phyloP scores from a whole-genome alignment of 2,113 vertebrate species.

The Dicrurus megarhynchus region DNA sequence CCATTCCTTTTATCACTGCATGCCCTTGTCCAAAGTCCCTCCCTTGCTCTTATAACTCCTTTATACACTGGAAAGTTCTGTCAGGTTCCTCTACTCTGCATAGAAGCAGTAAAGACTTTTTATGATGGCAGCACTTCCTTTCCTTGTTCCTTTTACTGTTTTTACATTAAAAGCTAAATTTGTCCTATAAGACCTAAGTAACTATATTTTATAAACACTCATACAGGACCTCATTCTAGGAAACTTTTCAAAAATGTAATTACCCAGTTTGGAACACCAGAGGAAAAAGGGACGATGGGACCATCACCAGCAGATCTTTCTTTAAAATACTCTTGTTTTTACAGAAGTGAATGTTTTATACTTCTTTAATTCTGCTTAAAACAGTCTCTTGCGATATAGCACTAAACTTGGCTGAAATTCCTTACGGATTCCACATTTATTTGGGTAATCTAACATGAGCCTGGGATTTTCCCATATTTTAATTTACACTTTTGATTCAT shows the following conservation, averaged over 20 bases:
- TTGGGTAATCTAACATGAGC: neutral
- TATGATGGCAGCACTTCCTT: neutral
- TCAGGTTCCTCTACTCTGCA: neutral
- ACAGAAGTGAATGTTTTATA: neutral
- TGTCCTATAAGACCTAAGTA: neutral
- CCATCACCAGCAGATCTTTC: neutral
- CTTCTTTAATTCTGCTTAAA: neutral
- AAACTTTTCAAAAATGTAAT: neutral
- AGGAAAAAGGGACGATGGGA: neutral
- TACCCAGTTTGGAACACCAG: neutral
- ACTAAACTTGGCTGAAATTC: neutral
- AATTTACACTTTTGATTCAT: neutral
- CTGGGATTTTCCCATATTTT: neutral
- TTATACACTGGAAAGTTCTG: neutral
- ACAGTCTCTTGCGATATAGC: neutral
- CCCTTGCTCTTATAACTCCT: neutral
- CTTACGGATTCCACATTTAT: neutral
- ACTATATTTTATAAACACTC: neutral
- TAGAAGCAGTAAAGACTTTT: neutral
- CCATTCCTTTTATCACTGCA: neutral
- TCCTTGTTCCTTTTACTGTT: neutral
- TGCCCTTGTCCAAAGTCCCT: neutral
- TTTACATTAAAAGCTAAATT: neutral
- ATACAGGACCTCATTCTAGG: neutral
- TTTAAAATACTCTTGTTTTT: neutral